Conservation (phyloP, 1,140 invertebrate species). For the Helicoverpa armigera region DNA sequence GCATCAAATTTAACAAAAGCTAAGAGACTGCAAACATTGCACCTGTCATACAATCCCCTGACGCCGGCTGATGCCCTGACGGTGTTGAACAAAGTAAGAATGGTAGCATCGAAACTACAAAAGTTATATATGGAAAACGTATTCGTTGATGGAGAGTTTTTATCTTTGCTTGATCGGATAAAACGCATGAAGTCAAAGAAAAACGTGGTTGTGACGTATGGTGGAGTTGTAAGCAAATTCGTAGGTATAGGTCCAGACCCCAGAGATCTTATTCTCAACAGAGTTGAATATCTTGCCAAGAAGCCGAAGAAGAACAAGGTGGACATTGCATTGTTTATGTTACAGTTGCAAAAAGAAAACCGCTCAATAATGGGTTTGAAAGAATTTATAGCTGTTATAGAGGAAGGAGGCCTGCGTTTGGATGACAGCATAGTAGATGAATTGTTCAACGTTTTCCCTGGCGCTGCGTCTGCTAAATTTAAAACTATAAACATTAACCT, state of each 20-base stretch:
- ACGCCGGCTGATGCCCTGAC: conserved; percentile 72
- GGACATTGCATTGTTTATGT: conserved; percentile 67
- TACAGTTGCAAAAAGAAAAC: conserved; percentile 69
- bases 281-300: conserved; percentile 67
- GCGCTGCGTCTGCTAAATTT: conserved; percentile 57
- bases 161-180: conserved; percentile 57
- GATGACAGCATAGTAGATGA: conserved; percentile 67
- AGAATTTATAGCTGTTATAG: conserved; percentile 58
- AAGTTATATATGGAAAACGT: conserved; percentile 72
- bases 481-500: conserved; percentile 64
- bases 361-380: conserved; percentile 60
- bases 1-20: conserved; percentile 60
- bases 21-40: conserved; percentile 73
- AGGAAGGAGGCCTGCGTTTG: conserved; percentile 55
- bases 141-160: conserved; percentile 63
- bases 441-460: conserved; percentile 65
- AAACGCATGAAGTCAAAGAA: conserved; percentile 61
- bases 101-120: conserved; percentile 63
- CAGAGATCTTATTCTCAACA: conserved; percentile 69
- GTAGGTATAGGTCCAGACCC: conserved; percentile 60
- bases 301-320: conserved; percentile 63
- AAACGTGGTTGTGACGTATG: conserved; percentile 67
- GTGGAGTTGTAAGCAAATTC: conserved; percentile 58
- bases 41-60: conserved; percentile 83
- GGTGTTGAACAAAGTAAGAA: conserved; percentile 66